Percentiles rank a stretch among this genome's conserved stretches.
phyloP scores from a whole-genome alignment of 2,797 vertebrate genomes.

The Silurus lanzhouensis region DNA sequence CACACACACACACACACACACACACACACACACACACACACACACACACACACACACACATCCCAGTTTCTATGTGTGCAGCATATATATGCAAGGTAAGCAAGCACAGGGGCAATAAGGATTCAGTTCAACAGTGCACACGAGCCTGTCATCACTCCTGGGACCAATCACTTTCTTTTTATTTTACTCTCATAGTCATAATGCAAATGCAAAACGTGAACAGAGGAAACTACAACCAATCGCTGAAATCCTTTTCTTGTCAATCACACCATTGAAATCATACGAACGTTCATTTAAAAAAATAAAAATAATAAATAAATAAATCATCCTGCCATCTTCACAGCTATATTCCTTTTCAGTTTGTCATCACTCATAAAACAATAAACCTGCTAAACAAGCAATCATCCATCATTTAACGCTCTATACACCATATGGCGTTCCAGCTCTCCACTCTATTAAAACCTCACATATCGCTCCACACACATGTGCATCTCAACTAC shows the following conservation, averaged over 20 bases:
- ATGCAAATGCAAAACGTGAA: background rate
- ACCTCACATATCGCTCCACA: too few species aligned
- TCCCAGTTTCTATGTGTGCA: background rate
- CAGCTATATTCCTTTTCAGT: background rate
- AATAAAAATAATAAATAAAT: too few species aligned
- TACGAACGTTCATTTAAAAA: background rate
- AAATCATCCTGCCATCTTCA: background rate
- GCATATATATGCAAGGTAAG: constrained; percentile 28
- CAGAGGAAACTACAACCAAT: background rate
- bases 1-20: background rate
- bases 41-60: background rate
- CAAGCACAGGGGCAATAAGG: constrained; percentile 15
- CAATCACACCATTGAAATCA: background rate
- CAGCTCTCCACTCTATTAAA: background rate
- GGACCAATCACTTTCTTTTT: constrained; percentile 26
- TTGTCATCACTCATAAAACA: background rate
- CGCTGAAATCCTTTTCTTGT: background rate
- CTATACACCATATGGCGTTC: background rate
- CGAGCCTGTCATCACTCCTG: constrained; percentile 16
- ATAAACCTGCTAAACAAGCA: constrained; percentile 17
- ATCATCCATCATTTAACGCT: background rate
- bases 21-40: background rate
- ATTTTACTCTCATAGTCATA: background rate
- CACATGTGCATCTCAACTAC: too few species aligned
- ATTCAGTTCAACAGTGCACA: constrained; percentile 10